Evolutionary conservation across 2,797 vertebrate genomes (phyloP), one percentile per base, ranked within the genome.

Genomic region (Aulostomus chinensis): DNA sequence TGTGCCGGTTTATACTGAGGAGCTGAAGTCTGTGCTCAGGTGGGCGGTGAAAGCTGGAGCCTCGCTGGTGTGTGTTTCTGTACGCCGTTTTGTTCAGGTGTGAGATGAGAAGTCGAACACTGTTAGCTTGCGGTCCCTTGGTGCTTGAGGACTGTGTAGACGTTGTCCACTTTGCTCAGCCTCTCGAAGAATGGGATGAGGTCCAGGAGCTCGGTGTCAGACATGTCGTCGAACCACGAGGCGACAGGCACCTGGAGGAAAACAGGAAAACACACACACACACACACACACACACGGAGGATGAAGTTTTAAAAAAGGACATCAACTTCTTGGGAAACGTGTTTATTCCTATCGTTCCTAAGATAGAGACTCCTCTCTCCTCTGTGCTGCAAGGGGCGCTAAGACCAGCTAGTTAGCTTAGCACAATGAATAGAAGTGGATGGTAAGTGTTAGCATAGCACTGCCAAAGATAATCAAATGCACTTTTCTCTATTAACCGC

Each of bases 141-240:
- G 35, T 97, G 95, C 90, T 94, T 96, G 77, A 98, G 95, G 83
- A 98, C 94, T 25, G 94, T 88, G 58, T 97, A 98, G 66, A 98
- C 91, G 1, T 94, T 94, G 3, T 98, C 96, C 89, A 97, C 95
- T 74, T 84, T 86, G 79, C 89, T 91, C 72, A 98, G 93, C 90
- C 91, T 90, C 88, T 98, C 96, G 0, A 98, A 98, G 88, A 98
- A 98, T 1, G 96, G 96, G 79, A 98, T 90, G 68, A 98, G 93
- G 67, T 98, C 96, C 39, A 96, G 92, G 64, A 98, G 92, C 81
- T 98, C 96, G 0, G 94, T 97, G 91, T 98, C 96, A 0, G 91
- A 91, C 95, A 97, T 97, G 91, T 98, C 96, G 42, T 98, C 95
- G 2, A 98, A 98, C 96, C 96, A 98, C 0, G 96, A 97, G 30